Conservation (phyloP, 2,113 vertebrate genomes). For the Mesitornis unicolor region DNA sequence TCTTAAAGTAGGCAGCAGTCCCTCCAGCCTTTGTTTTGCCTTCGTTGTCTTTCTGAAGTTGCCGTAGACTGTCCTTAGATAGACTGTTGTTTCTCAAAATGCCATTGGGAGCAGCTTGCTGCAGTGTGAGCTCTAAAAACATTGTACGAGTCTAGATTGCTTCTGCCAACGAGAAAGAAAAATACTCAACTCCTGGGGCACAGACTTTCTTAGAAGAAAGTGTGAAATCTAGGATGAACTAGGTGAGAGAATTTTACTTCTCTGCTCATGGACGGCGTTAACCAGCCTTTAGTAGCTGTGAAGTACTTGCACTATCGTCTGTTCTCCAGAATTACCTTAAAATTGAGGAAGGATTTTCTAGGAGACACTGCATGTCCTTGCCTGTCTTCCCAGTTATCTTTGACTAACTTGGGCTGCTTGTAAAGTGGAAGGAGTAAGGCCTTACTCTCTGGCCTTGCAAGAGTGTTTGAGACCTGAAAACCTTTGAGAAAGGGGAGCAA, state of each 20-base stretch:
- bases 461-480: not conserved
- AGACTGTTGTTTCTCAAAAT: not conserved
- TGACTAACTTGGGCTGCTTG: not conserved
- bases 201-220: not conserved
- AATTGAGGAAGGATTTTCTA: not conserved
- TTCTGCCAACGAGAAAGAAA: not conserved
- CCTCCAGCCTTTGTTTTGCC: not conserved
- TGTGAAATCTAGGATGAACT: not conserved
- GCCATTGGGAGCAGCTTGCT: not conserved
- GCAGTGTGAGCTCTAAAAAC: not conserved
- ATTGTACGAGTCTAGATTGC: not conserved
- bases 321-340: not conserved
- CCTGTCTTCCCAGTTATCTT: not conserved
- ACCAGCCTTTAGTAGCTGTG: not conserved
- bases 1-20: not conserved
- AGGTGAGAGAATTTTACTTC: not conserved
- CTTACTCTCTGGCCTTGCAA: not conserved
- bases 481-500: not conserved
- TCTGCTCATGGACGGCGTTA: not conserved
- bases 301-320: not conserved
- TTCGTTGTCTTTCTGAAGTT: not conserved
- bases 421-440: not conserved
- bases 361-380: not conserved
- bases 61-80: not conserved
- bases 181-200: not conserved